These are phyloP conservation scores for Hafferia zeledoni DNA, from an alignment of 2,797 vertebrate genomes.

Conservation along the genomic window DNA sequence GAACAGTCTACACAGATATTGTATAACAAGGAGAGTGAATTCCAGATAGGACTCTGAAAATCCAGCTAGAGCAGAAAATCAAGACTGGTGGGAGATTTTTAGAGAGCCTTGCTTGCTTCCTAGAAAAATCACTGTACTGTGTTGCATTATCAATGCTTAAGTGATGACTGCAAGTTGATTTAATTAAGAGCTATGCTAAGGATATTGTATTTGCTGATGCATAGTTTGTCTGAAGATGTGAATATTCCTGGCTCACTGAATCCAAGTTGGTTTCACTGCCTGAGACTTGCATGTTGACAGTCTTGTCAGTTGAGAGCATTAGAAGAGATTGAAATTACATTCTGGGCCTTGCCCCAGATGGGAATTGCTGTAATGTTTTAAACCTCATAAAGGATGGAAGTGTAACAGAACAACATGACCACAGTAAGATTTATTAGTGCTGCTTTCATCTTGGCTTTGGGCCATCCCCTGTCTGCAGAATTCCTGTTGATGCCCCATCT, in stretches of 20 bases:
- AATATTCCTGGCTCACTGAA: background rate
- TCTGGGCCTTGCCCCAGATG: background rate
- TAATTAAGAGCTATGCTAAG: background rate
- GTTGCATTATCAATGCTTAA: background rate
- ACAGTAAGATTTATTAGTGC: constrained; percentile 32
- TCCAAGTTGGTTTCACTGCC: background rate
- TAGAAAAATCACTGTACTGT: background rate
- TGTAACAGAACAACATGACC: background rate
- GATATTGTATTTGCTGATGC: background rate
- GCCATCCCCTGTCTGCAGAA: constrained; percentile 33
- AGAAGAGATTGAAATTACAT: constrained; percentile 26
- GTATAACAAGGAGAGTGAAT: background rate
- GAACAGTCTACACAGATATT: background rate
- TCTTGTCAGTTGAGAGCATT: background rate
- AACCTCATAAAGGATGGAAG: constrained; percentile 1
- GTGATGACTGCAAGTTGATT: background rate
- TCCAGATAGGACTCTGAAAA: background rate
- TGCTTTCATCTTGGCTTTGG: constrained; percentile 42
- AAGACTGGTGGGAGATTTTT: background rate
- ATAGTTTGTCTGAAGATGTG: background rate
- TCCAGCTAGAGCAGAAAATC: background rate
- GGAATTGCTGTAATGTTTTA: constrained; percentile 39
- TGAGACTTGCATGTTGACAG: background rate
- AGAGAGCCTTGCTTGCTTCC: background rate
- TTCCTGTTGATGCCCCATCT: constrained; percentile 31